Evolutionary conservation across 2,113 vertebrate species (phyloP), one percentile per base, ranked within the genome.

Genomic region (Grus americana): DNA sequence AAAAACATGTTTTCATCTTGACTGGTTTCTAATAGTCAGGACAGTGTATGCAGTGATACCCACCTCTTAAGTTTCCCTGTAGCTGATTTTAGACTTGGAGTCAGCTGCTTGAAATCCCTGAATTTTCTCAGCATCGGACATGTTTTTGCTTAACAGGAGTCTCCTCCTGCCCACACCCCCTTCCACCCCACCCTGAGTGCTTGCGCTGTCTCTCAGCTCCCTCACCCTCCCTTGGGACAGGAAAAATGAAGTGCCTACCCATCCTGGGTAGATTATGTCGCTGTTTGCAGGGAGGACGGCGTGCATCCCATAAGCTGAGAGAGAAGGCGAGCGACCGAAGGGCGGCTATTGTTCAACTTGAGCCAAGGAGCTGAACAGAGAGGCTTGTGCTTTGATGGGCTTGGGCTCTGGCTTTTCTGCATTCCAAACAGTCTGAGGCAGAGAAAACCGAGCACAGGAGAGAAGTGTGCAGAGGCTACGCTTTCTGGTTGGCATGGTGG

Each of bases 401-500:
- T 89, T 79, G 67, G 42, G 95, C 97, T 97, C 98, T 88, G 97
- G 98, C 98, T 98, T 95, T 97, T 97, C 98, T 95, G 97, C 98
- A 97, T 98, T 99, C 98, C 98, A 95, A 95, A 89, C 95, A 72
- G 57, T 93, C 94, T 87, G 92, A 94, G 95, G 91, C 95, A 93
- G 86, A 73, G 94, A 63, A 82, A 93, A 24, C 38, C 7, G 66
- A 80, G 86, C 30, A 32, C 42, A 22, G 72, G 58, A 71, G 80
- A n/a, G 89, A 34, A 61, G 42, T 2, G 52, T 36, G 80, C 79
- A 5, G 76, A 50, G n/a, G 90, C 95, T 82, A 24, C 92, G 70
- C 71, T 93, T 85, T 87, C 90, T 74, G 95, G 79, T 80, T 73
- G 96, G 96, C 86, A 32, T 89, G 97, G 92, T 10, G 79, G 93